Evolutionary conservation across 2,888 invertebrate genomes (phyloP).

Genomic region (Drosophila dives): DNA sequence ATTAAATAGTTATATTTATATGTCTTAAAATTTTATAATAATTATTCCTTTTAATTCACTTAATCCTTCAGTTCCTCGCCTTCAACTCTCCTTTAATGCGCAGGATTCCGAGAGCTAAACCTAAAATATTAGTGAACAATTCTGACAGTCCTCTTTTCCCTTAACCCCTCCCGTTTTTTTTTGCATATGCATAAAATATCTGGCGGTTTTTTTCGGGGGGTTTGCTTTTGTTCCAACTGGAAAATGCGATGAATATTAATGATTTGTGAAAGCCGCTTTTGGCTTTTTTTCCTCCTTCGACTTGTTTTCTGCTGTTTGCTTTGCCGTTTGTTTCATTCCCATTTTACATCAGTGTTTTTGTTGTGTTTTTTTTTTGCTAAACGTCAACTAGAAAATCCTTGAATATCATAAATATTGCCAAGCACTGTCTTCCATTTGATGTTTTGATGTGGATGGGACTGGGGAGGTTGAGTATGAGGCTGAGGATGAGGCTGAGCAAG

Average conservation of each 20-base stretch:
- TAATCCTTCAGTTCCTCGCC: background rate
- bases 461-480: background rate
- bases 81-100: background rate
- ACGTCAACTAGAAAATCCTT: slow-evolving; percentile 79
- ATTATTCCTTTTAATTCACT: background rate
- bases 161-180: slow-evolving; percentile 3
- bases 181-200: slow-evolving; percentile 29
- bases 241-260: slow-evolving; percentile 82
- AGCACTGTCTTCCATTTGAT: slow-evolving; percentile 55
- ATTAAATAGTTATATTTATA: background rate
- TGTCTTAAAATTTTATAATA: background rate
- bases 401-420: slow-evolving; percentile 77
- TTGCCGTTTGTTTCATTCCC: slow-evolving; percentile 35
- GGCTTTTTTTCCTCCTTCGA: slow-evolving; percentile 34
- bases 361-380: slow-evolving; percentile 33
- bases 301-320: slow-evolving; percentile 28
- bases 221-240: slow-evolving; percentile 31
- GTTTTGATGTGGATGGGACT: slow-evolving; percentile 53
- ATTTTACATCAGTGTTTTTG: slow-evolving; percentile 1
- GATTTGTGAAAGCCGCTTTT: slow-evolving; percentile 60
- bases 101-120: background rate
- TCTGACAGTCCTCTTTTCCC: slow-evolving; percentile 8
- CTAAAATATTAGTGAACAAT: background rate
- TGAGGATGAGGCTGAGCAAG: slow-evolving; percentile 3
- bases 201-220: background rate